Conservation (phyloP, 2,888 invertebrate species). For the Bugulina stolonifera region DNA sequence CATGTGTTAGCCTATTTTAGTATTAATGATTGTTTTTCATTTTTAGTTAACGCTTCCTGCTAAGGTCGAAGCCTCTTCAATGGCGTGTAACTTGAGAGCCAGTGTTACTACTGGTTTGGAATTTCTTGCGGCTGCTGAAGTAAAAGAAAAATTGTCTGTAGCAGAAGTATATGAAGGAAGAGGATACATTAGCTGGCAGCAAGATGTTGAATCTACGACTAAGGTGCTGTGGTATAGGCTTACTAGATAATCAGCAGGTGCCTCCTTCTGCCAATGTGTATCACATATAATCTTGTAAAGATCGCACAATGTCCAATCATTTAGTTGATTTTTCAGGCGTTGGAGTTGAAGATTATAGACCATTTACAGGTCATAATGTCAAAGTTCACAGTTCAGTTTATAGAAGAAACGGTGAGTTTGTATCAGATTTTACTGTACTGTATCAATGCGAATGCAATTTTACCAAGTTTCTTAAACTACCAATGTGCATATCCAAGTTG, state of each 20-base stretch:
- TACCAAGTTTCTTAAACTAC: too few relatives aligned
- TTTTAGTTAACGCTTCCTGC: too few relatives aligned
- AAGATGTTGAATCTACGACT: constrained; percentile 34
- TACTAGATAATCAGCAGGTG: neutral
- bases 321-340: constrained; percentile 37
- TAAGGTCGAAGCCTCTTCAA: too few relatives aligned
- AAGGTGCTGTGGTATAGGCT: constrained; percentile 36
- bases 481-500: too few relatives aligned
- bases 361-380: constrained; percentile 48
- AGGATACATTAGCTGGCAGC: constrained; percentile 44
- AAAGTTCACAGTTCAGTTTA: constrained; percentile 36
- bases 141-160: constrained; percentile 41
- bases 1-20: too few relatives aligned
- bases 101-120: constrained; percentile 55
- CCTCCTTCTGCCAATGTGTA: neutral
- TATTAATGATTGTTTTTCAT: too few relatives aligned
- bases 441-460: too few relatives aligned
- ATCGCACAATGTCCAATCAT: too few relatives aligned
- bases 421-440: too few relatives aligned
- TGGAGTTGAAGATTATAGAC: constrained; percentile 47
- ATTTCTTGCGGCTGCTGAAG: constrained; percentile 49
- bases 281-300: neutral
- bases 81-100: constrained; percentile 48
- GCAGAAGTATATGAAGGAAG: constrained; percentile 34
- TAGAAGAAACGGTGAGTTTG: constrained; percentile 37